Evolutionary conservation across 2,113 vertebrate species (phyloP), one percentile per base, ranked within the genome.

Genomic region (Cranoglanis bouderius): DNA sequence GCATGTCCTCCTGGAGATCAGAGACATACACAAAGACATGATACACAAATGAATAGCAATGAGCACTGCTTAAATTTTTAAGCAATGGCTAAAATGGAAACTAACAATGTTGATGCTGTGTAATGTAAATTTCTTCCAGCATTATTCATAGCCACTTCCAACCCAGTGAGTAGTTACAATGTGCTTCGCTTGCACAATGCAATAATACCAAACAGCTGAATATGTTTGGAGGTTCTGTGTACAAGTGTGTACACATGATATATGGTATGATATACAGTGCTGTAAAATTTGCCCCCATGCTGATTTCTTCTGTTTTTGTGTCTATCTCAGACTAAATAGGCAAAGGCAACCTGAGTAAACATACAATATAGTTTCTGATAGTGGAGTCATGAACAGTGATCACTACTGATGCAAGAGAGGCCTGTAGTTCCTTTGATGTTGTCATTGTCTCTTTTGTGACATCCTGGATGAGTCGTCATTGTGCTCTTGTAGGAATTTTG

Each of bases 1-100:
- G 90, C 98, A 99, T 99, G 93, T 99, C 97, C 0, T 24, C 0
- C 98, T 99, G 94, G 88, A 86, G 87, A 81, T 32, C n/a, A 78
- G 8, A 87, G 35, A 82, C 51, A 88, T 53, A 86, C 53, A 88
- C 4, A 70, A 35, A 70, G 7, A 75, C 32, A 18, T 19, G 1
- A 18, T 38, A 38, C 13, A 84, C 6, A 84, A n/a, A 63, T 65
- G 24, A 63, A 6, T 3, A 26, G 10, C 1, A 46, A 53, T n/a
- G 14, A 80, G 4, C 40, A 84, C 6, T 65, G 40, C 24, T n/a
- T 49, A 26, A 13, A 75, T 2, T 14, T 61, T 24, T 38, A 55
- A 32, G 32, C 16, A 59, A 63, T 46, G 40, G 38, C 7, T 63
- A 63, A 38, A 83, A 83, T 43, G 21, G 38, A 35, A 81, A 43